Evolutionary conservation across 2,113 vertebrate genomes (phyloP).

Genomic region (Anolis carolinensis): DNA sequence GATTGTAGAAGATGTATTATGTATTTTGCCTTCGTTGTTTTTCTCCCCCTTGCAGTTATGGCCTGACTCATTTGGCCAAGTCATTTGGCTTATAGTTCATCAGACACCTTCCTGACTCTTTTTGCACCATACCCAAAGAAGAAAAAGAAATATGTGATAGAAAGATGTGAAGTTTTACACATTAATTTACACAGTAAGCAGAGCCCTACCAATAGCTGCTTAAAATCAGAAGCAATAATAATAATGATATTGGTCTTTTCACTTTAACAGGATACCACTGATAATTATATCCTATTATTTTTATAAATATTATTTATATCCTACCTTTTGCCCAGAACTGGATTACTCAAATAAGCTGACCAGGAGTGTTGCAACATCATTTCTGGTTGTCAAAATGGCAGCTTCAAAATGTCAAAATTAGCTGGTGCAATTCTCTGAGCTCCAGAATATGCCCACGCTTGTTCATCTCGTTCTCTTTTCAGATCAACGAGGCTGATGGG

Average conservation of each 20-base stretch:
- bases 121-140: background rate
- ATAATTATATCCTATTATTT: background rate
- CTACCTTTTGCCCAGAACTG: no score
- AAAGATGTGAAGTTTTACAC: no score
- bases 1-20: background rate
- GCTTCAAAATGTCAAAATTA: no score
- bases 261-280: background rate
- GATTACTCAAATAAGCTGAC: no score
- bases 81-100: background rate
- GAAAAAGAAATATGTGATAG: background rate
- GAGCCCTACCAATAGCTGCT: background rate
- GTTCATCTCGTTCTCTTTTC: no score
- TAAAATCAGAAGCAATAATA: background rate
- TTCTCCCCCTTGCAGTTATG: background rate
- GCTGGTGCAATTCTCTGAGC: no score
- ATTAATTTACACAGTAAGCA: background rate
- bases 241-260: background rate
- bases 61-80: background rate
- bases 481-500: no score
- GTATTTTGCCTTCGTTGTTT: background rate
- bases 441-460: no score
- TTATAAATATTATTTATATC: background rate
- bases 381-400: no score
- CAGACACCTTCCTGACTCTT: background rate
- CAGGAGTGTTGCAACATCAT: no score